Conservation (phyloP, 2,113 vertebrate species). For the Tylochromis polylepis region DNA sequence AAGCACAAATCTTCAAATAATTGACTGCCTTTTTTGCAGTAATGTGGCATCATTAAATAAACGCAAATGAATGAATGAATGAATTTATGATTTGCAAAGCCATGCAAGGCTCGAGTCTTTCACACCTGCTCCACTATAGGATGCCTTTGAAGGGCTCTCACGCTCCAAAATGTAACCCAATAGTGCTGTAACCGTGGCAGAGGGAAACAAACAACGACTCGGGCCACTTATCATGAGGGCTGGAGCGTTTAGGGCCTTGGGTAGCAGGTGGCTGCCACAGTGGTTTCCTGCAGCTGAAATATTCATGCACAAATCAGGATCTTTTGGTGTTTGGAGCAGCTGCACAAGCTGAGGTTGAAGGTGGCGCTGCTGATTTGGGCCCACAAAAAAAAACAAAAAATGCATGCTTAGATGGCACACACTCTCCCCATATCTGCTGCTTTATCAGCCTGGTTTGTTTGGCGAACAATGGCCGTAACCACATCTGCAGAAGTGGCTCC, state of each 20-base stretch:
- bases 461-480: background rate
- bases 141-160: background rate
- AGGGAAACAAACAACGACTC: background rate
- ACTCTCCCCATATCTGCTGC: background rate
- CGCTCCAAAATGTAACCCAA: slow-evolving; percentile 13
- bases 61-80: background rate
- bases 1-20: background rate
- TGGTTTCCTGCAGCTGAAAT: slow-evolving; percentile 42
- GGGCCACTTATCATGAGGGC: background rate
- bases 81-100: background rate
- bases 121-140: background rate
- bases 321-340: background rate
- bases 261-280: slow-evolving; percentile 1
- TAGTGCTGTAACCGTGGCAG: background rate
- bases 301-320: slow-evolving; percentile 49
- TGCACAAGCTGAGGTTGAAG: background rate
- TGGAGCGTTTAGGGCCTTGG: background rate
- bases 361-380: background rate
- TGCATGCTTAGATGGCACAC: background rate
- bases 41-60: background rate
- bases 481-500: background rate
- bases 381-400: background rate
- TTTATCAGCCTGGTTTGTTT: background rate
- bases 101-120: background rate
- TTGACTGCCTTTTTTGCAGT: background rate